Percentiles rank a stretch among this genome's conserved stretches.
phyloP scores from a whole-genome alignment of 1,140 invertebrate species.

The Thaumetopoea pityocampa region DNA sequence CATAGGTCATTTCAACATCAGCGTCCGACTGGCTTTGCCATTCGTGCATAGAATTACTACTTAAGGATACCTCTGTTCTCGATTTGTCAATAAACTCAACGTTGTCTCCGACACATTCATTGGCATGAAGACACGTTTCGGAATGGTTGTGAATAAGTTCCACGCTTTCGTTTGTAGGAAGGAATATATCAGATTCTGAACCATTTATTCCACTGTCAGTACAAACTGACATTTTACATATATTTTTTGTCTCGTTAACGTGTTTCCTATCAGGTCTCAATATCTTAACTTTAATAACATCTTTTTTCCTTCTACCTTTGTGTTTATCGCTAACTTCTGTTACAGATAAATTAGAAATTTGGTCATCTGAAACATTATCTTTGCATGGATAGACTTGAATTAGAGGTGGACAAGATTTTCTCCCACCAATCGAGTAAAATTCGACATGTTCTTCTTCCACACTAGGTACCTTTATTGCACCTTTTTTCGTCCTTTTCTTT shows the following conservation, averaged over 20 bases:
- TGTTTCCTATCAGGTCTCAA: slow-evolving; percentile 35
- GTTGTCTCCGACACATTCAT: slow-evolving; percentile 53
- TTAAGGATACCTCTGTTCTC: slow-evolving; percentile 37
- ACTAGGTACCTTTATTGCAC: slow-evolving; percentile 19
- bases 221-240: slow-evolving; percentile 21
- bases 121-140: slow-evolving; percentile 54
- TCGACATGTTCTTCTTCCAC: slow-evolving; percentile 50
- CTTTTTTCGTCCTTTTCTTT: slow-evolving; percentile 32
- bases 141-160: slow-evolving; percentile 65
- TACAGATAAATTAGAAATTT: slow-evolving; percentile 12
- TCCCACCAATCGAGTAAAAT: slow-evolving; percentile 34
- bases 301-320: slow-evolving; percentile 44
- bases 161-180: slow-evolving; percentile 35
- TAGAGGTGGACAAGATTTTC: slow-evolving; percentile 42
- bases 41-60: slow-evolving; percentile 30
- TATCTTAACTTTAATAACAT: slow-evolving; percentile 66
- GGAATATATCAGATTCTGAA: slow-evolving; percentile 30
- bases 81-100: slow-evolving; percentile 45
- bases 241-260: slow-evolving; percentile 17
- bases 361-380: slow-evolving; percentile 9
- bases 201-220: slow-evolving; percentile 44
- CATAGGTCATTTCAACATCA: no score
- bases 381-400: slow-evolving; percentile 21
- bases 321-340: slow-evolving; percentile 11
- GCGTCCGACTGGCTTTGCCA: no score